Conservation (phyloP, 2,797 vertebrate genomes). For the Chiloscyllium punctatum region DNA sequence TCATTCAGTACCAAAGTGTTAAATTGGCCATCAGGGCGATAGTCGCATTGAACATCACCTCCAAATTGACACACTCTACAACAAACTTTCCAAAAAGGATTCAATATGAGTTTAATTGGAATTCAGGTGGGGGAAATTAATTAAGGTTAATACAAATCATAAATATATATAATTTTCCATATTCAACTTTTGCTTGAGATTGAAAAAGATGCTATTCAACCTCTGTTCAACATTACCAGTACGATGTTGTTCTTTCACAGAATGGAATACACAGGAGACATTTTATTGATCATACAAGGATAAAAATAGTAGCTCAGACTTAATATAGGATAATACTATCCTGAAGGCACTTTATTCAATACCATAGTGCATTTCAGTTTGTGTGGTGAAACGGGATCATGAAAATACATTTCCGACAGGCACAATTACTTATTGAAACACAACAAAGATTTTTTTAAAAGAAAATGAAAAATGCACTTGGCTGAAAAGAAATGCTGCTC, state of each 20-base stretch:
- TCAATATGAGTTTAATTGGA: neutral
- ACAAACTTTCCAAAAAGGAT: neutral
- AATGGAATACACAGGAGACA: slow-evolving; percentile 10
- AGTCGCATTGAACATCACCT: neutral
- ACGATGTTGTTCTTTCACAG: slow-evolving; percentile 21
- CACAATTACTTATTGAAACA: neutral
- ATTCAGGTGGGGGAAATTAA: neutral
- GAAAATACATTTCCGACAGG: neutral
- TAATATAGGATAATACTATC: slow-evolving; percentile 35
- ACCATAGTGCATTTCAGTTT: slow-evolving; percentile 25
- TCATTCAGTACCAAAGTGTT: neutral
- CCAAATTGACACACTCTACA: neutral
- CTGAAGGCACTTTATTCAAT: slow-evolving; percentile 16
- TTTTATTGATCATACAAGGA: slow-evolving; percentile 25
- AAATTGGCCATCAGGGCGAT: neutral
- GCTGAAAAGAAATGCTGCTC: neutral
- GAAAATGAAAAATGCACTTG: slow-evolving; percentile 36
- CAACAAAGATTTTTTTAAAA: neutral
- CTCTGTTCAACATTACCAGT: neutral
- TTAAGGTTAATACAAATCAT: neutral
- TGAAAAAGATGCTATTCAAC: neutral
- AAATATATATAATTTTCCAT: neutral
- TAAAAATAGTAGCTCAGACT: slow-evolving; percentile 35
- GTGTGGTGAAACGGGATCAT: neutral
- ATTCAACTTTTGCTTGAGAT: neutral